These are phyloP conservation scores for Muschampia plurimacula DNA, from an alignment of 2,888 invertebrate species.

Conservation along the genomic window DNA sequence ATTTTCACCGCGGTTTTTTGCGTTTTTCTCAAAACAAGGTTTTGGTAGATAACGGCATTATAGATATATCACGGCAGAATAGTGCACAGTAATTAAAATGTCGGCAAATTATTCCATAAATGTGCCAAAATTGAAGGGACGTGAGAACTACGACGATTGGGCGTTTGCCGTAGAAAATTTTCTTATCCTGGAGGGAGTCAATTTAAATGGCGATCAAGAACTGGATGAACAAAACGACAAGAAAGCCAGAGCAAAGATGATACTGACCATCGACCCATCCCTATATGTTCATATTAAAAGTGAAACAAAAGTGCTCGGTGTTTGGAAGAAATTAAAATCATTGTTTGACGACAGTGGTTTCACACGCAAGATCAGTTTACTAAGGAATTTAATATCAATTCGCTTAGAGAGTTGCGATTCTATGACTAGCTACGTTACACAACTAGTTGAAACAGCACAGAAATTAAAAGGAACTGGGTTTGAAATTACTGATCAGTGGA, in stretches of 20 bases:
- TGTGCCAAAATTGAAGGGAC: no score
- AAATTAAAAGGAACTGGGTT: slow-evolving; percentile 7
- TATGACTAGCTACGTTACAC: slow-evolving; percentile 2
- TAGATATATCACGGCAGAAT: no score
- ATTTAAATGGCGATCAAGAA: not conserved
- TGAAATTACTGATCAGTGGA: slow-evolving; percentile 9
- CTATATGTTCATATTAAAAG: slow-evolving; percentile 5
- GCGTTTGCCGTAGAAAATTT: not conserved
- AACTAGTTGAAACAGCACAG: not conserved
- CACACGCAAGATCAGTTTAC: not conserved
- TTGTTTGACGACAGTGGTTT: slow-evolving; percentile 3
- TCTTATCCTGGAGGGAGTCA: slow-evolving; percentile 2
- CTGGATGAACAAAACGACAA: not conserved
- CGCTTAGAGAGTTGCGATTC: not conserved
- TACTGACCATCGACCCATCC: slow-evolving; percentile 2
- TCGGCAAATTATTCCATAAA: no score
- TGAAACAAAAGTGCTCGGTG: not conserved
- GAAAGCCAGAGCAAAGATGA: slow-evolving; percentile 11
- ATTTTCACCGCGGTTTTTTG: no score
- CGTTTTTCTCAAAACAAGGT: no score
- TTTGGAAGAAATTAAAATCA: not conserved
- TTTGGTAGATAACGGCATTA: no score
- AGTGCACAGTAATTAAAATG: no score
- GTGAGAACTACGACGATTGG: not conserved
- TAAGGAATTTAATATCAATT: not conserved